Evolutionary conservation across 2,113 vertebrate species (phyloP), one percentile per base, ranked within the genome.

Genomic region (Cephalophus harveyi): DNA sequence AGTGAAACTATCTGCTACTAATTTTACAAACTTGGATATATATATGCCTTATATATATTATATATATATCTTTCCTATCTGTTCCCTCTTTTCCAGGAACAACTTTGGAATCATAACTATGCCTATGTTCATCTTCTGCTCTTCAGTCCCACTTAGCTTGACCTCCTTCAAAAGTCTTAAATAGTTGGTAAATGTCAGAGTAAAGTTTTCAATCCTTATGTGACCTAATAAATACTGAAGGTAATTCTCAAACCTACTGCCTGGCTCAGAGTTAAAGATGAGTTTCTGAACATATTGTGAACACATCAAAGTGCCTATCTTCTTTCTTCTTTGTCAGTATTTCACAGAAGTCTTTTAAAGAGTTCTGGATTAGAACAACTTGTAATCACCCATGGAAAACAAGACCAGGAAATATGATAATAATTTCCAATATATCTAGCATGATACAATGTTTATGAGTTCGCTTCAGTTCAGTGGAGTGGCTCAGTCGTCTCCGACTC

Each of bases 361-460:
- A 33, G 12, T 46, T 96, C 27, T 87, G 7, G 11, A 16, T 27
- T 6, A 85, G 30, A 87, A 90, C 9, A 91, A 21, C 81, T 52
- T 46, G 21, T 87, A 74, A 94, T 85, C 2, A 71, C 3, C 11
- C 33, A 48, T 64, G 40, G 33, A 71, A 96, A 91, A 93, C 48
- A 74, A 91, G n/a, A 28, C 88, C 25, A 94, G 55, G 23, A 91
- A 89, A 78, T 76, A 79, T 13, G 8, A 82, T 48, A 55, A 79
- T 52, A 76, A 98, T 40, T 87, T 92, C n/a, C 64, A 92, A 95
- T 81, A 91, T 43, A 89, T 89, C 59, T 40, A 93, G 12, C 21
- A 94, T 81, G 25, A 91, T 82, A 83, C 48, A 55, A 25, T 48
- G 50, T 57, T 33, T 15, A 86, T 46, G 46, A 46, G 6, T 46